Conservation (phyloP, 2,797 vertebrate genomes). For the Lophius americanus region DNA sequence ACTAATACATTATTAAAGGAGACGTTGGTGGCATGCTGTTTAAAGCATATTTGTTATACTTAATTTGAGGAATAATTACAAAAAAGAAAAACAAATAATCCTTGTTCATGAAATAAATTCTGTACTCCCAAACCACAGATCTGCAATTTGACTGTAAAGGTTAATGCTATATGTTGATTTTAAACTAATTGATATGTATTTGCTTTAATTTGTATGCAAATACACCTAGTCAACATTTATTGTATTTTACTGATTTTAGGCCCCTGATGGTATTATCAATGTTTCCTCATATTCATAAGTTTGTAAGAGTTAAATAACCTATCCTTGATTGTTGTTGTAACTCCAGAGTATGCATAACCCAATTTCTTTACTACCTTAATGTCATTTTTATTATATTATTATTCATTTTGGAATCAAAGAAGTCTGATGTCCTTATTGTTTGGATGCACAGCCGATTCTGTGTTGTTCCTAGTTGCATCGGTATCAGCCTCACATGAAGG, state of each 20-base stretch:
- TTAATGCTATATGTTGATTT: no score
- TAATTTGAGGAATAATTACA: no score
- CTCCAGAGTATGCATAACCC: not conserved
- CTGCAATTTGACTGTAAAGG: no score
- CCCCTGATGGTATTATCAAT: no score
- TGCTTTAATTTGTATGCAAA: not conserved
- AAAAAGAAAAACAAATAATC: no score
- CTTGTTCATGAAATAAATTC: no score
- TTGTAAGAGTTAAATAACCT: not conserved
- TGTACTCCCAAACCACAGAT: no score
- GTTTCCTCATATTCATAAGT: not conserved
- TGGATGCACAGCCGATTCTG: slow-evolving; percentile 6
- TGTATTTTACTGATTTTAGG: not conserved
- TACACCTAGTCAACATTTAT: not conserved
- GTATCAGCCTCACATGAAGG: slow-evolving; percentile 76
- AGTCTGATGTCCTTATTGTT: not conserved
- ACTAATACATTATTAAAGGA: no score
- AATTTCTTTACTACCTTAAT: not conserved
- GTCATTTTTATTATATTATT: no score
- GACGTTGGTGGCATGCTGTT: no score
- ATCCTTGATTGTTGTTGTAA: not conserved
- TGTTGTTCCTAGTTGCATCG: slow-evolving; percentile 56
- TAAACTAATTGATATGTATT: not conserved
- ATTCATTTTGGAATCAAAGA: not conserved
- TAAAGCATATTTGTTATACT: no score